phyloP scores from a whole-genome alignment of 1,140 invertebrate species.

The Drosophila kohkoa region DNA sequence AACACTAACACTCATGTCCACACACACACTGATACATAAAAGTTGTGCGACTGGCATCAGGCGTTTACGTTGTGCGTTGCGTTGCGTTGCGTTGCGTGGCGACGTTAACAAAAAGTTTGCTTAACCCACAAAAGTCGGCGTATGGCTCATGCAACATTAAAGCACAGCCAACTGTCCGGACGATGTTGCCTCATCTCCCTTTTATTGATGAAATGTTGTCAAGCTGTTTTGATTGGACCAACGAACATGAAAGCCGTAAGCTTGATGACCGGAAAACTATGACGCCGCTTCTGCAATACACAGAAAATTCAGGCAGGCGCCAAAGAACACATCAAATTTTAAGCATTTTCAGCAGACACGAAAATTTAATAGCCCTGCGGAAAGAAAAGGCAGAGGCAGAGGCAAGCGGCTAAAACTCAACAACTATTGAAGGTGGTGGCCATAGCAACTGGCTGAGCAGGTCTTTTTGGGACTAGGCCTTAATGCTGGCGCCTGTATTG shows the following conservation, averaged over 20 bases:
- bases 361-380: slow-evolving; percentile 70
- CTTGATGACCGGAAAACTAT: slow-evolving; percentile 58
- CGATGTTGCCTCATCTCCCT: not conserved
- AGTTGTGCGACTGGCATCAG: slow-evolving; percentile 7
- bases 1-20: not conserved
- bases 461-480: slow-evolving; percentile 10
- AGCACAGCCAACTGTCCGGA: slow-evolving; percentile 6
- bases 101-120: slow-evolving; percentile 36
- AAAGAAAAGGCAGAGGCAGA: slow-evolving; percentile 43
- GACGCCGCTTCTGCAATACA: slow-evolving; percentile 43
- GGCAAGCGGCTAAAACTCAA: slow-evolving; percentile 24
- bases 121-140: slow-evolving; percentile 47
- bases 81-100: slow-evolving; percentile 30
- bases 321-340: slow-evolving; percentile 75
- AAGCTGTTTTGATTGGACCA: slow-evolving; percentile 50
- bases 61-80: slow-evolving; percentile 9
- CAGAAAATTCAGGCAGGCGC: slow-evolving; percentile 49
- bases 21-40: slow-evolving; percentile 28
- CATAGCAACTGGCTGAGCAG: slow-evolving; percentile 17
- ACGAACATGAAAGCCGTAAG: slow-evolving; percentile 1
- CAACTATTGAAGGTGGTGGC: slow-evolving; percentile 4
- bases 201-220: slow-evolving; percentile 79
- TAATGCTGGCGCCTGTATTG: slow-evolving; percentile 22
- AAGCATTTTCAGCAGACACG: slow-evolving; percentile 56
- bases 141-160: slow-evolving; percentile 66